These are phyloP conservation scores for Calyptommatus sinebrachiatus DNA, from an alignment of 2,113 vertebrate species.

Conservation along the genomic window DNA sequence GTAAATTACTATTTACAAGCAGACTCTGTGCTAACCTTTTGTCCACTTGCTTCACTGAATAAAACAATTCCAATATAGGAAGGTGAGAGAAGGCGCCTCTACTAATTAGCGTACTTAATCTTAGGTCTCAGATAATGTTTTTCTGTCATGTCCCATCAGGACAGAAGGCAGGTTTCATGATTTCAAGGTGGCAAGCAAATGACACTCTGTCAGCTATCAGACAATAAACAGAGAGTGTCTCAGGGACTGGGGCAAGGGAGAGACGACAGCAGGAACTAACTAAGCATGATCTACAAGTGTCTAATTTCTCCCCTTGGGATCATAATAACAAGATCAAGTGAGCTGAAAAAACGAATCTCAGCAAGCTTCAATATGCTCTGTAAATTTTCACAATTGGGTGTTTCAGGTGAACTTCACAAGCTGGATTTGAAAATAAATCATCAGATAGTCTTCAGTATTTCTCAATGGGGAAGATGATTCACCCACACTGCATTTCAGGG, in stretches of 20 bases:
- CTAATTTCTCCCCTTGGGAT: not conserved
- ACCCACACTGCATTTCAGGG: too few relatives aligned
- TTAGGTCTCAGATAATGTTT: conserved; percentile 25
- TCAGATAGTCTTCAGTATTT: too few relatives aligned
- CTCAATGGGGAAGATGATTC: too few relatives aligned
- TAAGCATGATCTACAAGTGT: not conserved
- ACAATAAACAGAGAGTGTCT: not conserved
- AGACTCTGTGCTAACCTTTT: not conserved
- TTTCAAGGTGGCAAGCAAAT: conserved; percentile 16
- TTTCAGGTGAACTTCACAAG: not conserved
- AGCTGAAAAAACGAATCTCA: not conserved
- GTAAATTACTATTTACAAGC: conserved; percentile 8
- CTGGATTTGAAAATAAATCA: not conserved
- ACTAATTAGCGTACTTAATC: conserved; percentile 32
- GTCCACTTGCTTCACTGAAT: conserved; percentile 8
- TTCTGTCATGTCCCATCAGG: not conserved
- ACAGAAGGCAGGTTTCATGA: not conserved
- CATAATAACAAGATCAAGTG: not conserved
- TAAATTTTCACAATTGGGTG: not conserved
- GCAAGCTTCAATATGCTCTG: not conserved
- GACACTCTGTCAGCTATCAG: conserved; percentile 1
- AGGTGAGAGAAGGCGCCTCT: conserved; percentile 32
- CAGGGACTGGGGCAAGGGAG: not conserved
- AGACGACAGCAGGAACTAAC: not conserved
- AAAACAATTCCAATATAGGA: conserved; percentile 33